Evolutionary conservation across 2,113 vertebrate species (phyloP).

Genomic region (Rhineura floridana): DNA sequence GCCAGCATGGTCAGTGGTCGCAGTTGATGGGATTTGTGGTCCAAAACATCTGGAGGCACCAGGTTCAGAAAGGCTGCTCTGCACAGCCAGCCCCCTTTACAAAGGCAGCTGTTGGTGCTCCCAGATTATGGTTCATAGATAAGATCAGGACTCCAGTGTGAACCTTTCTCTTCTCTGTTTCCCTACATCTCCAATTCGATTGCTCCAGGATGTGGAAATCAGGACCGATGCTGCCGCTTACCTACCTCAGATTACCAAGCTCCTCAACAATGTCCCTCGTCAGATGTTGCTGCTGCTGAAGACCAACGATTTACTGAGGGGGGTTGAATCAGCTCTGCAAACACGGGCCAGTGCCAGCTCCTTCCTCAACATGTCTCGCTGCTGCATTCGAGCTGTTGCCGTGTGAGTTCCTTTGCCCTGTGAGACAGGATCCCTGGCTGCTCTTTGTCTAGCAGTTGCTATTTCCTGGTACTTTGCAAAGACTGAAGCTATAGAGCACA

Average conservation of each 20-base stretch:
- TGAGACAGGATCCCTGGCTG: neutral
- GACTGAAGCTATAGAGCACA: neutral
- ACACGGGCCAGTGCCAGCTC: conserved; percentile 90
- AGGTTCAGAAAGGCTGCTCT: neutral
- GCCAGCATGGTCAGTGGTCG: too few relatives aligned
- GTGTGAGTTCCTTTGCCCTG: conserved; percentile 73
- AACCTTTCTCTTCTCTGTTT: conserved; percentile 49
- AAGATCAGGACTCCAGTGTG: neutral
- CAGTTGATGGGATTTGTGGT: neutral
- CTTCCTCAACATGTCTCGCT: conserved; percentile 97
- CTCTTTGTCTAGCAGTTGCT: conserved; percentile 2
- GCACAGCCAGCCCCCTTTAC: neutral
- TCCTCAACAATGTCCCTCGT: conserved; percentile 89
- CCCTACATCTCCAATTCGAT: neutral
- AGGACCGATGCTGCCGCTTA: conserved; percentile 87
- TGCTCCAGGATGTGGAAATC: conserved; percentile 86
- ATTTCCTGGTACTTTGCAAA: neutral
- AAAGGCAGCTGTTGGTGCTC: neutral
- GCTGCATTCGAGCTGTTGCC: conserved; percentile 88
- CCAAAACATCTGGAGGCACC: neutral
- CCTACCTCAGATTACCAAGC: conserved; percentile 93
- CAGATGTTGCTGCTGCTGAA: conserved; percentile 97
- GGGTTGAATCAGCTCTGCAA: conserved; percentile 89
- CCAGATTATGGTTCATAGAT: neutral
- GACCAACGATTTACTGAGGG: conserved; percentile 94